Evolutionary conservation across 2,113 vertebrate genomes (phyloP), one percentile per base, ranked within the genome.

Genomic region (Brienomyrus longianalis): DNA sequence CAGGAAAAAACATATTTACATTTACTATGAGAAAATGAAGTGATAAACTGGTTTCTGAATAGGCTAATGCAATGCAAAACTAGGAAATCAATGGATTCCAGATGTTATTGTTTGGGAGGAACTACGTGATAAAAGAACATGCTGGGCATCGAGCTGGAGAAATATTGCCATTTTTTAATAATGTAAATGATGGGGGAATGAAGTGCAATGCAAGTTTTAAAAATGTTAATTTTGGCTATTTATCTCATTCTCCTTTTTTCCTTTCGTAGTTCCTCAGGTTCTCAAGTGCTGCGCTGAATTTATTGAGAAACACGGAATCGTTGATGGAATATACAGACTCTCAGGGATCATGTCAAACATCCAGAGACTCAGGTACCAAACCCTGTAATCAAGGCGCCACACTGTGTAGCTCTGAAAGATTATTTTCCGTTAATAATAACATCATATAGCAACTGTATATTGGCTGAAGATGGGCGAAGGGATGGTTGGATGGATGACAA

Each of bases 341-440:
- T 99, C 98, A 0, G 98, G 98, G 88, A 95, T 99, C 94, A 98
- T 98, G 89, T 99, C 98, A 90, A 99, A 99, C 92, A 99, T 99
- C 92, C 98, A 99, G 91, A 97, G 97, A 91, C 94, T 99, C 94
- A 98, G 98, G 98, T 99, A 94, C 91, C 62, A 17, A n/a, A 6
- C 43, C 19, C 50, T 10, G 50, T 19, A 15, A 11, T 56, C 74
- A 43, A 17, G 13, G 15, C 0, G 1, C 39, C 74, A 80, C 15
- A 39, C 74, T 19, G 5, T 19, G 35, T 43, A 43, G 0, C 19
- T 43, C 35, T 80, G 74, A 80, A 80, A 80, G 15, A 80, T 39
- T 77, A 43, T 80, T 80, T 80, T 39, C 35, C 5, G 17, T 43
- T 35, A 80, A 77, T 77, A 39, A 39, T 35, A 39, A 39, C 15